Conservation (phyloP, 2,113 vertebrate genomes). For the Scomber colias region DNA sequence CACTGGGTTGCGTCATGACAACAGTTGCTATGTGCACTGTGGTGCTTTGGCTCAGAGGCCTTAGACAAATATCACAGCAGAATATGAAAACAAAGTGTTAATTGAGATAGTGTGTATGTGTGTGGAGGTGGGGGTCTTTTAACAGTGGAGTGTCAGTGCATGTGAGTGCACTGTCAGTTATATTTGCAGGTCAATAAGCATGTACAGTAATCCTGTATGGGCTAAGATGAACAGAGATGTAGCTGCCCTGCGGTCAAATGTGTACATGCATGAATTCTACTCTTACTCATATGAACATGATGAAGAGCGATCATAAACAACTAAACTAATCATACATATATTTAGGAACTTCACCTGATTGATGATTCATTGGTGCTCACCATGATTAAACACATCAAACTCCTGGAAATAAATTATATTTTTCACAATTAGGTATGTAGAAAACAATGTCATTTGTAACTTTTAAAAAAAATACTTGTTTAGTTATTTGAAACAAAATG, state of each 20-base stretch:
- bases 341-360: too few relatives aligned
- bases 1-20: slow-evolving; percentile 14
- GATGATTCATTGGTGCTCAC: too few relatives aligned
- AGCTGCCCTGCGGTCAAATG: not conserved
- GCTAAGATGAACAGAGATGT: not conserved
- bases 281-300: not conserved
- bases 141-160: slow-evolving; percentile 3
- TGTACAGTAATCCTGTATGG: slow-evolving; percentile 3
- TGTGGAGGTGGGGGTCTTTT: not conserved
- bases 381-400: too few relatives aligned
- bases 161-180: slow-evolving; percentile 4
- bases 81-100: slow-evolving; percentile 51
- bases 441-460: too few relatives aligned
- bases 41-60: slow-evolving; percentile 9
- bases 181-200: slow-evolving; percentile 32
- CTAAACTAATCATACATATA: too few relatives aligned
- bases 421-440: too few relatives aligned
- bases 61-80: slow-evolving; percentile 51
- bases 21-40: slow-evolving; percentile 37
- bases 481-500: too few relatives aligned
- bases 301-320: not conserved
- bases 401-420: too few relatives aligned
- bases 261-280: not conserved
- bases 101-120: slow-evolving; percentile 31
- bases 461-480: too few relatives aligned